These are phyloP conservation scores for Eupithecia vulgata DNA, from an alignment of 2,888 invertebrate species.

Conservation along the genomic window DNA sequence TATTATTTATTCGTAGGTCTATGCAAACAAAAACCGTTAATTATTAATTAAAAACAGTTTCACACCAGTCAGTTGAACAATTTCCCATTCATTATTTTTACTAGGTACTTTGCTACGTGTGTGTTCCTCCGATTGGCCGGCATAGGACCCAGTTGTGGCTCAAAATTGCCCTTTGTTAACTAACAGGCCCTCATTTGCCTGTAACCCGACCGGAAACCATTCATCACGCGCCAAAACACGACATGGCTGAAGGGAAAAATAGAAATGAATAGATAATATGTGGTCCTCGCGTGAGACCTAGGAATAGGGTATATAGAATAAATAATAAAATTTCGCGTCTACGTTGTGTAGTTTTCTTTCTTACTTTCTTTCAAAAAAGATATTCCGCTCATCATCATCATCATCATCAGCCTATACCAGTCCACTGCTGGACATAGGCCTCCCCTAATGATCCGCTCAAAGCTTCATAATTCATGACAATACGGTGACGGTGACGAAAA, in stretches of 20 bases:
- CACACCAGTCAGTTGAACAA: not conserved
- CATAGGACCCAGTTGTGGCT: not conserved
- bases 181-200: not conserved
- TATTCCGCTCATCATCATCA: too few species aligned
- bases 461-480: too few species aligned
- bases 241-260: not conserved
- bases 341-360: too few species aligned
- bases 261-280: not conserved
- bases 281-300: not conserved
- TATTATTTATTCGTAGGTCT: too few species aligned
- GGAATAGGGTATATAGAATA: too few species aligned
- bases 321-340: too few species aligned
- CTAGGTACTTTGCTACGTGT: not conserved
- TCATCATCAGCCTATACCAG: too few species aligned
- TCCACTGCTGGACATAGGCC: too few species aligned
- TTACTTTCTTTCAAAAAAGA: too few species aligned
- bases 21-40: too few species aligned
- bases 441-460: too few species aligned
- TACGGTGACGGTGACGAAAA: too few species aligned
- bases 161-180: not conserved
- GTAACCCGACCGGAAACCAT: conserved; percentile 2
- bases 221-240: not conserved
- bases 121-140: not conserved
- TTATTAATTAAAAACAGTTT: not conserved
- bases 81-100: not conserved